Base-by-base conservation (phyloP, 2,888 invertebrate species). In the Uropetala carovei region DNA sequence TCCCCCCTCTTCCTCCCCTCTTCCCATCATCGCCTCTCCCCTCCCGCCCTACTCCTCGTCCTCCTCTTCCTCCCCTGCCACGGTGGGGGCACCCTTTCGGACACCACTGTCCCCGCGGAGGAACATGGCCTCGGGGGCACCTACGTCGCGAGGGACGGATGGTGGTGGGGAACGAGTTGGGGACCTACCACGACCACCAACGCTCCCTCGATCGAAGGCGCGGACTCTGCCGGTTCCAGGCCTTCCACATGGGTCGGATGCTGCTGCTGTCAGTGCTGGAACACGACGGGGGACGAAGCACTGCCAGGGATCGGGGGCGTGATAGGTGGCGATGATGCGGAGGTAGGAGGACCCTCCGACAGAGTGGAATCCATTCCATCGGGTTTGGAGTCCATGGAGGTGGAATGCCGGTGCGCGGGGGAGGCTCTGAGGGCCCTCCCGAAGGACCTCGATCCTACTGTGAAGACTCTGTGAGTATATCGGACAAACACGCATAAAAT, bases 391-490 rank as follows among this genome's bases (percentile, higher is more conserved):
- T 93, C 93, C 43, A 56, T 58, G 27, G 92, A 91, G 22, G 83
- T 93, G 56, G 93, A 93, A 56, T 93, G 93, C 57, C 92, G 93
- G 8, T 93, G 93, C 43, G 82, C 75, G 0, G 93, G 93, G 0
- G 16, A 81, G n/a, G 92, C 60, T 2, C 92, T 93, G 16, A 59
- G 59, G 18, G 92, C 92, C 5, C 81, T 93, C 9, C 93, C 93
- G 22, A 56, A 64, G 27, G 92, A 91, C 43, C 89, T 93, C 14
- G 22, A 85, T 85, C 64, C 86, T 14, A 75, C 18, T 11, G 91
- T 93, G 4, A 92, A 92, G 75, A 92, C 92, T 11, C 83, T 93
- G 93, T 93, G 92, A 93, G 93, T 92, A 13, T 16, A 68, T 16
- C n/a, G 13, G n/a, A 13, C 57, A 16, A 68, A n/a, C 68, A 5